Base-by-base conservation (phyloP, 2,797 vertebrate species). In the Propithecus deckenii region DNA sequence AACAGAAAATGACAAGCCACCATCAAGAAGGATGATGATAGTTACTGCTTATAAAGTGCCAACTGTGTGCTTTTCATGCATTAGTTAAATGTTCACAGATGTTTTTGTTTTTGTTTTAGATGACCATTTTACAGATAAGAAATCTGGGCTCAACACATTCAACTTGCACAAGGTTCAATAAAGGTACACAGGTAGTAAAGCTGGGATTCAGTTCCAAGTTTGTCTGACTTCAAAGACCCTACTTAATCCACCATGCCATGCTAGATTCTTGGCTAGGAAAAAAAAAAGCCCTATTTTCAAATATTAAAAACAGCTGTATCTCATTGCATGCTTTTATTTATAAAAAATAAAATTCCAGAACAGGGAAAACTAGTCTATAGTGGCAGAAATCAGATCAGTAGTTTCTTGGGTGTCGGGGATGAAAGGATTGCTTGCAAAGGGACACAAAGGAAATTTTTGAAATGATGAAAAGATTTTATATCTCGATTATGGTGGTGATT, bases 271-370 rank as follows among this genome's bases (percentile, higher is more conserved):
- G 59, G 57, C 63, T 79, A 94, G 71, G 4, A 46, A 38, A 12
- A 85, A 76, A 92, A 30, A 28, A 10, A 57, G 3, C 6, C 14
- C n/a, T 48, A 92, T 35, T 71, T 81, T 28, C 3, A 94, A 67
- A 65, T 86, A 93, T 94, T 93, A 89, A 93, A 92, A 91, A 67
- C 35, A 94, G 57, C 12, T 92, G 35, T 91, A 83, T 83, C 23
- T 81, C 67, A 69, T 28, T 88, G 38, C 48, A 90, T 84, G 65
- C 0, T 89, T 92, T 89, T 79, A 80, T 94, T 94, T 90, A 67
- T 61, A 59, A 59, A 59, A 59, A 59, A 57, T 74, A 55, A 91
- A 91, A 86, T 78, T 89, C 76, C 57, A 79, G 76, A 95, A 76
- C 2, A 76, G 69, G 28, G 11, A 76, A 97, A 94, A 81, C 32